Evolutionary conservation across 2,113 vertebrate genomes (phyloP).

Genomic region (Scomber scombrus): DNA sequence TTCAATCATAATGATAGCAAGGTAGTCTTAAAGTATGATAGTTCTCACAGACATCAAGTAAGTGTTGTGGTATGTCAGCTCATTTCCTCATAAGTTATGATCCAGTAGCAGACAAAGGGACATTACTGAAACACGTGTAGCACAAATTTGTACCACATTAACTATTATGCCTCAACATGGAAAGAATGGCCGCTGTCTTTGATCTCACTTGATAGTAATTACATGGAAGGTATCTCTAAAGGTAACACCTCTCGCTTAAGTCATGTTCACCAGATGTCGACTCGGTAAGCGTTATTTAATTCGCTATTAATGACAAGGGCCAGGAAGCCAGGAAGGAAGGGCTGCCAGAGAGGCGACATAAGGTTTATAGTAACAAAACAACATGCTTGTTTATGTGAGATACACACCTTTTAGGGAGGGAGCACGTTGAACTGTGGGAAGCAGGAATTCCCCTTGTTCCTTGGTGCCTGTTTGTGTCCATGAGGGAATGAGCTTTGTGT

Average conservation of each 20-base stretch:
- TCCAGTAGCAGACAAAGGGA: slow-evolving; percentile 67
- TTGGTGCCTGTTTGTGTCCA: slow-evolving; percentile 22
- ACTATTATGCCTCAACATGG: slow-evolving; percentile 46
- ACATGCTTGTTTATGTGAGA: slow-evolving; percentile 63
- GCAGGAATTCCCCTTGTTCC: slow-evolving; percentile 54
- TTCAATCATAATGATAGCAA: no score
- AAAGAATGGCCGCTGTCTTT: slow-evolving; percentile 75
- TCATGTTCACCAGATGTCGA: slow-evolving; percentile 78
- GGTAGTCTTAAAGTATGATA: background rate
- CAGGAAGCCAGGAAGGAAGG: slow-evolving; percentile 70
- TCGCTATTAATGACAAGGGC: slow-evolving; percentile 79
- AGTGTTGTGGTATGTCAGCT: slow-evolving; percentile 4
- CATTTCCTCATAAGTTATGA: slow-evolving; percentile 24
- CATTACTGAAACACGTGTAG: slow-evolving; percentile 52
- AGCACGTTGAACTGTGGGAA: slow-evolving; percentile 19
- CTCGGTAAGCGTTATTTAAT: slow-evolving; percentile 64
- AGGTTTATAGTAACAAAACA: slow-evolving; percentile 68
- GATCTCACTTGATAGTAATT: slow-evolving; percentile 70
- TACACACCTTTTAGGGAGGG: slow-evolving; percentile 49
- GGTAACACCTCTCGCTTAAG: slow-evolving; percentile 68
- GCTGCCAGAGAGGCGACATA: slow-evolving; percentile 36
- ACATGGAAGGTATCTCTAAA: slow-evolving; percentile 62
- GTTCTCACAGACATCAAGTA: slow-evolving; percentile 18
- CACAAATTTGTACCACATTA: slow-evolving; percentile 65
- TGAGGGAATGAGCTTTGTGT: slow-evolving; percentile 8